Evolutionary conservation across 2,797 vertebrate genomes (phyloP), one percentile per base, ranked within the genome.

Genomic region (Brotula barbata): DNA sequence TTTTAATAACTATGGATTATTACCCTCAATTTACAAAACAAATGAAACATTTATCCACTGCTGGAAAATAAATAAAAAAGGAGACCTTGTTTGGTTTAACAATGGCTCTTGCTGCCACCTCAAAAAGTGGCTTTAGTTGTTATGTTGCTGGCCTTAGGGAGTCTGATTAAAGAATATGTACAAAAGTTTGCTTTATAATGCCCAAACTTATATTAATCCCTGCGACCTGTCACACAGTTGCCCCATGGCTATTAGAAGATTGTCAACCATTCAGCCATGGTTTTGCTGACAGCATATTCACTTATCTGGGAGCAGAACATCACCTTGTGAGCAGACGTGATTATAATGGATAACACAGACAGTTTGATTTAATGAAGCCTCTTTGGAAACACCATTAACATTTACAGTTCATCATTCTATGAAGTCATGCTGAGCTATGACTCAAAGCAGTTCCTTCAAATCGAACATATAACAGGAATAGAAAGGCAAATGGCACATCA

Each of bases 331-430:
- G 39, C 47, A 46, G 21, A 50, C 19, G 53, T 58, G 68, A 68
- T 65, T 68, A 68, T 58, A 73, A 42, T 20, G 1, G 28, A 36
- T 19, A 36, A 16, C 44, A 48, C 42, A 71, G 71, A 61, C 39
- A 51, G 28, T 3, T 48, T 28, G 57, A 77, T 28, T 28, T 28
- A 28, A 20, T 60, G 34, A 56, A 13, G 0, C 22, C 39, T 41
- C 53, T 55, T 51, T 52, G 47, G 48, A 53, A 79, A 79, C 34
- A 55, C 60, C 48, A 41, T 68, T 71, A 61, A 63, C 73, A 71
- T 71, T 71, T 58, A 57, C 34, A 71, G 55, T 52, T 39, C n/a
- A 48, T 72, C 33, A 28, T 64, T 63, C 56, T 50, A 48, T 34
- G 9, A 19, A 39, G 47, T 68, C 58, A 67, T 17, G 50, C 28